These are phyloP conservation scores for Caretta caretta DNA, from an alignment of 2,113 vertebrate species.

Conservation along the genomic window DNA sequence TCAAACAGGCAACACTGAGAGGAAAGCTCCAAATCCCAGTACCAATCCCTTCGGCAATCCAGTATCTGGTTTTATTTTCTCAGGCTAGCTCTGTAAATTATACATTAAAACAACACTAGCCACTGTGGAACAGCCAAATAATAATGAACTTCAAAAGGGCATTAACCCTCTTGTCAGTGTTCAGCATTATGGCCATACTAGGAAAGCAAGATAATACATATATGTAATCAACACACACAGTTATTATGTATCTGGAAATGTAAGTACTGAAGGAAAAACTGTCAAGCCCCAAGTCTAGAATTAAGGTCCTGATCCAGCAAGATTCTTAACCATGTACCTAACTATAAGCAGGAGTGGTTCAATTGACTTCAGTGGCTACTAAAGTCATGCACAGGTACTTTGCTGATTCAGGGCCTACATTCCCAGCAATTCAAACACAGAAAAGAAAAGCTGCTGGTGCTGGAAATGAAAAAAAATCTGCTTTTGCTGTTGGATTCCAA, in stretches of 20 bases:
- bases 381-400: not conserved
- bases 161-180: not conserved
- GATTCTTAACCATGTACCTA: not conserved
- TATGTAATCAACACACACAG: not conserved
- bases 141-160: slow-evolving; percentile 31
- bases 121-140: not conserved
- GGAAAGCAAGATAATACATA: slow-evolving; percentile 15
- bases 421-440: not conserved
- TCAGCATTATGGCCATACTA: slow-evolving; percentile 29
- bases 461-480: not conserved
- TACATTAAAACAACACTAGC: not conserved
- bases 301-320: not conserved
- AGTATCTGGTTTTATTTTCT: not conserved
- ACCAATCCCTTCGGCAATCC: not conserved
- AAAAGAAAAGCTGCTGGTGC: not conserved
- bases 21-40: not conserved
- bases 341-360: not conserved
- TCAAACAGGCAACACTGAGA: not conserved
- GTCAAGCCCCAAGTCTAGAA: not conserved
- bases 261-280: not conserved
- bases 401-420: not conserved
- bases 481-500: not conserved
- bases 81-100: not conserved
- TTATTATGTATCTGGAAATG: not conserved
- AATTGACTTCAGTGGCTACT: not conserved